A percentile compares a stretch with the other conserved stretches of the same genome.
Conservation (phyloP, 1,140 invertebrate species). For the Sinella curviseta region DNA sequence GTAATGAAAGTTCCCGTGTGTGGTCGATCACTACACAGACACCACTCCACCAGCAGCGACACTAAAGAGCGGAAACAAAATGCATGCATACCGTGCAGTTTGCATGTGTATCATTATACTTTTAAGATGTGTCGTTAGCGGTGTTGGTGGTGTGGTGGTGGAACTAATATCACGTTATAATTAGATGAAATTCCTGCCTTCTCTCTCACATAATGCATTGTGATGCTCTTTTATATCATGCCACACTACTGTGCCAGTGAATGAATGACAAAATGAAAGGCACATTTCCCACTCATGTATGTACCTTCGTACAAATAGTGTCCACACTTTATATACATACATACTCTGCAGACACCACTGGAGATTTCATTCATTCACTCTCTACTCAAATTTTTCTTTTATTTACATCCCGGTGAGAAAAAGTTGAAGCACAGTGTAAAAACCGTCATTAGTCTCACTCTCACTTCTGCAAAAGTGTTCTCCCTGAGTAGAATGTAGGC, state of each 20-base stretch:
- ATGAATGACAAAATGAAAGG: background rate
- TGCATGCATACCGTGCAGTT: too few species aligned
- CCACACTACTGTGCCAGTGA: background rate
- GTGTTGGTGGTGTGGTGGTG: background rate
- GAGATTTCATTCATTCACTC: too few species aligned
- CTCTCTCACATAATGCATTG: too few species aligned
- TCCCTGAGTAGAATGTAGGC: too few species aligned
- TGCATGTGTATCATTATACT: too few species aligned
- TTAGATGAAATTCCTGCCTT: background rate
- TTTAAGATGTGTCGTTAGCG: too few species aligned
- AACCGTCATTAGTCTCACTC: background rate
- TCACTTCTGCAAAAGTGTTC: background rate
- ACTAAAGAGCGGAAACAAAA: too few species aligned
- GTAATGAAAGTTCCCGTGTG: background rate
- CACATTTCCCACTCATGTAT: background rate
- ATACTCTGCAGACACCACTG: too few species aligned
- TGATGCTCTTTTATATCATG: too few species aligned
- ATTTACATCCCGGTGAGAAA: background rate
- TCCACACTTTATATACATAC: background rate
- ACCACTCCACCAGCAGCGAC: too few species aligned
- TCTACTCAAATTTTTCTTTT: too few species aligned
- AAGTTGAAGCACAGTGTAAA: background rate
- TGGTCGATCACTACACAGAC: background rate
- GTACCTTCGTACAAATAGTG: background rate
- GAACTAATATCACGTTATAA: background rate